Evolutionary conservation across 2,797 vertebrate species (phyloP), one percentile per base, ranked within the genome.

Genomic region (Psittacula derbiana): DNA sequence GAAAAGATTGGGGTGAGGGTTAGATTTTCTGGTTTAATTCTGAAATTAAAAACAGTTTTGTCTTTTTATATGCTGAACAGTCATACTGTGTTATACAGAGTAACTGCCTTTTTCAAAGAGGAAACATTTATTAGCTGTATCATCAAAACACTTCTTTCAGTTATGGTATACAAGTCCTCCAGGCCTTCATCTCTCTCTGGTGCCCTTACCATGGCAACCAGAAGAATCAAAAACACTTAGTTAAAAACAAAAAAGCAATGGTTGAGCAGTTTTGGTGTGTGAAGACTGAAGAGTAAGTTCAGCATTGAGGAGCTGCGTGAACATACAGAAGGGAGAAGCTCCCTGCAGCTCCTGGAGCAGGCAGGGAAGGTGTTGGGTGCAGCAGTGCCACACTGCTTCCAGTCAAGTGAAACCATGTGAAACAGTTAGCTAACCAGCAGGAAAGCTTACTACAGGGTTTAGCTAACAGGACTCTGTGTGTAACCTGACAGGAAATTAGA

Each of bases 141-240:
- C 53, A 41, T 79, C 76, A 50, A 71, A 80, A 3, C 49, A 20
- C 28, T 41, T n/a, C 24, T 78, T 86, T 74, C 31, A 50, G 18
- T 52, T 82, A 28, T 6, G n/a, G 25, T 67, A 27, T 70, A 13
- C 17, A 64, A 64, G 57, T 67, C 53, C 36, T 91, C 50, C 55
- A 82, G 71, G 40, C 36, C 69, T 70, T 85, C 80, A 33, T 92
- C 91, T 85, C 20, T 94, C 36, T 74, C 24, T 88, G 57, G 16
- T 91, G 49, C 44, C 9, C 11, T 90, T 40, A 69, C 93, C 50
- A 38, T 70, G 78, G 67, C 70, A 95, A 93, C 84, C 20, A 78
- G 47, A 85, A 94, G 73, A 41, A 88, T 70, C 14, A 57, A 69
- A 91, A 87, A 15, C 23, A 78, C 13, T 75, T 33, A 8, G 27